phyloP scores from a whole-genome alignment of 2,113 vertebrate genomes.

The Cairina moschata region DNA sequence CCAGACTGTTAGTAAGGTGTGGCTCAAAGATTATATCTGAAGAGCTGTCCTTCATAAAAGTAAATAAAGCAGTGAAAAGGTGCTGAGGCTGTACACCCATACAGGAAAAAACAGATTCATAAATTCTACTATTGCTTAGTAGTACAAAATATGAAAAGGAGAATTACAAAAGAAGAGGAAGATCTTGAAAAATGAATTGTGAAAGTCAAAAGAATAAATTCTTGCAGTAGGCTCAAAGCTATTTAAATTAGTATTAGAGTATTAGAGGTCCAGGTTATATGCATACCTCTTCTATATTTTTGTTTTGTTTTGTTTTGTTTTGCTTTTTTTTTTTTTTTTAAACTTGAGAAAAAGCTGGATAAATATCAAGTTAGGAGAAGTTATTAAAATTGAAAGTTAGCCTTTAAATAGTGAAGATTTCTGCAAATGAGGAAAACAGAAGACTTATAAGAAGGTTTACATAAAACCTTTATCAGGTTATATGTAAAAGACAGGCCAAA shows the following conservation, averaged over 20 bases:
- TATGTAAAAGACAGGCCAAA: background rate
- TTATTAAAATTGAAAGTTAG: background rate
- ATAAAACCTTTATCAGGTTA: background rate
- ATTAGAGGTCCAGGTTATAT: background rate
- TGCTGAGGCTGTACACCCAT: background rate
- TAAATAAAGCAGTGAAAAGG: background rate
- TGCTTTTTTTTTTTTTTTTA: too few species aligned
- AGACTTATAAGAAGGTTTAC: background rate
- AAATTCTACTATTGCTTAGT: background rate
- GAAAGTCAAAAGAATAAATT: background rate
- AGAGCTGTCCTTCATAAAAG: background rate
- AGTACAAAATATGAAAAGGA: background rate
- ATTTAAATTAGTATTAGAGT: background rate
- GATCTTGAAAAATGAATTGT: background rate
- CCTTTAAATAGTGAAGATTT: background rate
- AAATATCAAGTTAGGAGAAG: background rate
- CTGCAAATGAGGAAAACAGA: background rate
- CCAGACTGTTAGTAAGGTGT: fast-evolving
- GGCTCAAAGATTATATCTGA: background rate
- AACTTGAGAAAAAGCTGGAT: background rate
- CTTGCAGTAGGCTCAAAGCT: background rate
- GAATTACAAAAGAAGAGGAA: background rate
- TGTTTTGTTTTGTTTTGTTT: background rate
- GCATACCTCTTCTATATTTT: background rate
- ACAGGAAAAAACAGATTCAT: background rate